phyloP scores from a whole-genome alignment of 2,888 invertebrate genomes.

The Sphaerophoria taeniata region DNA sequence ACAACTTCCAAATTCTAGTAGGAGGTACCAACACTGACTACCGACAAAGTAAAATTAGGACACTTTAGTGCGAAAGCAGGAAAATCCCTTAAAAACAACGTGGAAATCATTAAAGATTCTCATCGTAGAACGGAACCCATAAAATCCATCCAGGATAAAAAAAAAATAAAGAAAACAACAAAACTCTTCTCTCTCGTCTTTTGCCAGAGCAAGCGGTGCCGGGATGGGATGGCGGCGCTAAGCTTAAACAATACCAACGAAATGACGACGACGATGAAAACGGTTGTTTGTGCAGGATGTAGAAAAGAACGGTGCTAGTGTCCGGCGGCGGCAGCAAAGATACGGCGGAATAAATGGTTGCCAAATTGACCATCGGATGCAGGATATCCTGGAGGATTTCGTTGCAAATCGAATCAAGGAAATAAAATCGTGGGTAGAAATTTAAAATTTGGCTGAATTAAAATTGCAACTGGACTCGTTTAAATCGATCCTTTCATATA shows the following conservation, averaged over 20 bases:
- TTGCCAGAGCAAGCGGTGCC: not conserved
- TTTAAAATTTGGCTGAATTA: constrained; percentile 73
- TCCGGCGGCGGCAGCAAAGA: constrained; percentile 51
- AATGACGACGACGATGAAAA: constrained; percentile 8
- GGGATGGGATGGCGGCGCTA: not conserved
- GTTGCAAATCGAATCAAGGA: constrained; percentile 71
- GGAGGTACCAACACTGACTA: constrained; percentile 31
- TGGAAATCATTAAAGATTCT: constrained; percentile 70
- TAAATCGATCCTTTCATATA: constrained; percentile 18
- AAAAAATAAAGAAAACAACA: not conserved
- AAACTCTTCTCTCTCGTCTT: not conserved
- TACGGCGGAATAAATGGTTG: constrained; percentile 72
- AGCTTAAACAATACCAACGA: not conserved
- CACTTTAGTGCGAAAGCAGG: constrained; percentile 50
- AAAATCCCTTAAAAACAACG: constrained; percentile 27
- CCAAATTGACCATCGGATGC: constrained; percentile 74
- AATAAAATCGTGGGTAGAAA: constrained; percentile 71
- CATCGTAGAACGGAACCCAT: constrained; percentile 61
- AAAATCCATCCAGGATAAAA: constrained; percentile 30
- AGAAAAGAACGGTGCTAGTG: constrained; percentile 20
- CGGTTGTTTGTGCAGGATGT: constrained; percentile 15
- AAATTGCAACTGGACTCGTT: constrained; percentile 67
- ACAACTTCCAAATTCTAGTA: not conserved
- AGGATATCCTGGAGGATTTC: constrained; percentile 73
- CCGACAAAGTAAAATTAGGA: constrained; percentile 68